These are phyloP conservation scores for Puntigrus tetrazona DNA, from an alignment of 2,113 vertebrate species.

Conservation along the genomic window DNA sequence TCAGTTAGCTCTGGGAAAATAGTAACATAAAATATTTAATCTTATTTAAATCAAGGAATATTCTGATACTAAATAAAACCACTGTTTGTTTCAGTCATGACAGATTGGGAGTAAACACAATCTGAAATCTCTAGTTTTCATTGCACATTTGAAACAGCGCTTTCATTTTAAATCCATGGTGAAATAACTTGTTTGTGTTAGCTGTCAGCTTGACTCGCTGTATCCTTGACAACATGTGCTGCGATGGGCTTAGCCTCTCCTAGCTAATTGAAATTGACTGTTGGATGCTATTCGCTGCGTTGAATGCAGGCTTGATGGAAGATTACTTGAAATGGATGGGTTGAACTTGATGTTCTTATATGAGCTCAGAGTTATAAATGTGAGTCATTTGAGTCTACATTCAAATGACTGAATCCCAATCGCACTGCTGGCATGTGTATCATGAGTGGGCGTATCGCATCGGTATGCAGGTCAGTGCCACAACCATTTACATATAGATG, in stretches of 20 bases:
- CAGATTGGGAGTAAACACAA: conserved; percentile 35
- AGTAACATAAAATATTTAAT: not conserved
- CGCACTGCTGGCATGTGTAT: not conserved
- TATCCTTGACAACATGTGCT: conserved; percentile 33
- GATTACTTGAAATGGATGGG: conserved; percentile 19
- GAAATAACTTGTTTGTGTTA: conserved; percentile 41
- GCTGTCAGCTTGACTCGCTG: conserved; percentile 40
- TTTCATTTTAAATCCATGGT: conserved; percentile 20
- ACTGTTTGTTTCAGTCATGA: conserved; percentile 3
- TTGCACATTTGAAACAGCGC: conserved; percentile 9
- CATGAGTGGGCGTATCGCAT: not conserved
- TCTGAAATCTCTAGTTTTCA: conserved; percentile 30
- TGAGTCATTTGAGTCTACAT: conserved; percentile 13
- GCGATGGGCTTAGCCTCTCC: conserved; percentile 37
- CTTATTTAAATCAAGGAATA: conserved; percentile 1
- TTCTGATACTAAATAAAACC: conserved; percentile 3
- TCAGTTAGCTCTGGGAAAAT: not conserved
- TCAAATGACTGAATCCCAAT: not conserved
- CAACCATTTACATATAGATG: conserved; percentile 15
- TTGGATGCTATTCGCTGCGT: conserved; percentile 13
- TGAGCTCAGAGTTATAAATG: conserved; percentile 16
- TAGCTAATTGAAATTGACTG: conserved; percentile 47
- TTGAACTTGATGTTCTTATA: not conserved
- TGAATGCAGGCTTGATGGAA: not conserved
- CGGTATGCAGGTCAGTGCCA: not conserved